phyloP scores from a whole-genome alignment of 2,797 vertebrate genomes.

The Chromis chromis region DNA sequence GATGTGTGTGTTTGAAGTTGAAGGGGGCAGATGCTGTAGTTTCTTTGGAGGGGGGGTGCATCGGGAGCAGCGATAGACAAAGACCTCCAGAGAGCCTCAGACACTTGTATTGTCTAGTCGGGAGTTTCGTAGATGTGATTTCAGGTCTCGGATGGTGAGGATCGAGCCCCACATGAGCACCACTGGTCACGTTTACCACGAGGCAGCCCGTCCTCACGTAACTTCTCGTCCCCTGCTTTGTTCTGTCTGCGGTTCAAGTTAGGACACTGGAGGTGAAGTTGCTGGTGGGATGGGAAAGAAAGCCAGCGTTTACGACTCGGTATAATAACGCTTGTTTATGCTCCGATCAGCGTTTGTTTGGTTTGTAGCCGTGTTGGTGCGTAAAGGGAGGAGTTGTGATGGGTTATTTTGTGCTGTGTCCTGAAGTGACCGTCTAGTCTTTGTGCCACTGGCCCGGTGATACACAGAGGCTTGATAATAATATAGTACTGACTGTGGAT shows the following conservation, averaged over 20 bases:
- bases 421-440: constrained; percentile 62
- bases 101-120: constrained; percentile 62
- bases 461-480: constrained; percentile 11
- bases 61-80: constrained; percentile 67
- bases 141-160: not conserved
- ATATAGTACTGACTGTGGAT: constrained; percentile 20
- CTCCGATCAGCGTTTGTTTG: not conserved
- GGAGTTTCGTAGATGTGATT: constrained; percentile 34
- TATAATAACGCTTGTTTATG: not conserved
- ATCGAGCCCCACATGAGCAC: not conserved
- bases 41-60: not conserved
- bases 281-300: not conserved
- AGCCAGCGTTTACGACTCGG: not conserved
- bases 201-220: not conserved
- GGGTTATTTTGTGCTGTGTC: constrained; percentile 32
- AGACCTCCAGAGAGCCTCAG: constrained; percentile 68
- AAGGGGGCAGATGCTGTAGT: constrained; percentile 53
- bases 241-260: constrained; percentile 34
- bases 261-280: constrained; percentile 29
- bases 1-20: constrained; percentile 34
- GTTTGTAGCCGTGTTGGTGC: not conserved
- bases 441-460: constrained; percentile 38
- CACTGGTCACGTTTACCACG: not conserved
- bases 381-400: not conserved
- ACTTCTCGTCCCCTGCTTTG: constrained; percentile 31